phyloP scores from a whole-genome alignment of 2,113 vertebrate species.

The Crypturellus undulatus region DNA sequence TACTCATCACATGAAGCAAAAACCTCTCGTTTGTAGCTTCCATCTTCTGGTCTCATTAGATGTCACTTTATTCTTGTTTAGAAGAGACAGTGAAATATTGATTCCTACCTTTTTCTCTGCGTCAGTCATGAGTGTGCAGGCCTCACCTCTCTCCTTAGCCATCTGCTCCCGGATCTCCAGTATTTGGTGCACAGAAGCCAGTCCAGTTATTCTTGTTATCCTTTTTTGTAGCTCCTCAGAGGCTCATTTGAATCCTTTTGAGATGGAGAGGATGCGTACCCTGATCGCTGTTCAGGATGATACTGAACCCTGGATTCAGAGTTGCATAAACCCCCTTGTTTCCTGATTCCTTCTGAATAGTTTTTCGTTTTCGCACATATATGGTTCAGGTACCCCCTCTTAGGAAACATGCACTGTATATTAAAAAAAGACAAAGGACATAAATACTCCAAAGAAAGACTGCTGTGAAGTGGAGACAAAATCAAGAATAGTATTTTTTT shows the following conservation, averaged over 20 bases:
- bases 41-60: not conserved
- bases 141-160: not conserved
- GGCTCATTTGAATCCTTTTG: not conserved
- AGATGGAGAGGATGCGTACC: not conserved
- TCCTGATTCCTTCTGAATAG: not conserved
- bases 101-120: not conserved
- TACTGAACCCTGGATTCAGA: not conserved
- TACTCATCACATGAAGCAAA: not conserved
- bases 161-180: constrained; percentile 17
- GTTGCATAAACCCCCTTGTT: not conserved
- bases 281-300: not conserved
- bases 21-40: not conserved
- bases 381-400: accelerated
- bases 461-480: not conserved
- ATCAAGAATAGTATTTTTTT: not conserved
- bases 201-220: not conserved
- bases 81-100: not conserved
- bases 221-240: not conserved
- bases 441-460: not conserved
- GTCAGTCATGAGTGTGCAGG: not conserved
- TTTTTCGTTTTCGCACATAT: not conserved
- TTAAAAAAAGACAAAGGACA: not conserved
- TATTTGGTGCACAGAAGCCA: constrained; percentile 8
- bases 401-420: not conserved
- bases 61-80: not conserved